These are phyloP conservation scores for Parnassius mnemosyne DNA, from an alignment of 2,888 invertebrate genomes.

Conservation along the genomic window DNA sequence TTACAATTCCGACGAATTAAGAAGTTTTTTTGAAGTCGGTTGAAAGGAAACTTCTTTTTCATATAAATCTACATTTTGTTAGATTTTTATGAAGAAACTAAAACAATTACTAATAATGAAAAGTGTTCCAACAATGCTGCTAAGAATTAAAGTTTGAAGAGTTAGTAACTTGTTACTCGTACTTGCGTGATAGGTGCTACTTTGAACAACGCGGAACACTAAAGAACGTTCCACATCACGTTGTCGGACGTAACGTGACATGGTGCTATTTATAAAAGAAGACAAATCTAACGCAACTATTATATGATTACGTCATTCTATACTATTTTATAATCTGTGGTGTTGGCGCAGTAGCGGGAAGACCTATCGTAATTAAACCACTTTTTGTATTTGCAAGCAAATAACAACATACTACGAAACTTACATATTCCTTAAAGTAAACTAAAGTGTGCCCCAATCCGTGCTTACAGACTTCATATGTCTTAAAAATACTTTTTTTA, in stretches of 20 bases:
- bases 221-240: slow-evolving; percentile 40
- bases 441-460: no score
- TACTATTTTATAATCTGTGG: slow-evolving; percentile 16
- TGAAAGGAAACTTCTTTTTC: no score
- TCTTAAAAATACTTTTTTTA: no score
- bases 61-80: no score
- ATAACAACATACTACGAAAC: no score
- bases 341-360: slow-evolving; percentile 3
- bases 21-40: no score
- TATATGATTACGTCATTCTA: slow-evolving; percentile 19
- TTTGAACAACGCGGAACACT: slow-evolving; percentile 43
- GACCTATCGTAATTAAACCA: slow-evolving; percentile 14
- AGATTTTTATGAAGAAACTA: not conserved
- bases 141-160: not conserved
- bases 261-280: slow-evolving; percentile 16
- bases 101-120: not conserved
- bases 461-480: no score
- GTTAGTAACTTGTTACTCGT: slow-evolving; percentile 3
- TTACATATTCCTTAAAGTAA: no score
- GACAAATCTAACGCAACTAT: slow-evolving; percentile 22
- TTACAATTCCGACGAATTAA: no score
- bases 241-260: slow-evolving; percentile 12
- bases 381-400: slow-evolving; percentile 1
- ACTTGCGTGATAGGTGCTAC: slow-evolving; percentile 44
- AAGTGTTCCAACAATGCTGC: not conserved